phyloP scores from a whole-genome alignment of 2,888 invertebrate genomes.

The Ennomos erosarius region DNA sequence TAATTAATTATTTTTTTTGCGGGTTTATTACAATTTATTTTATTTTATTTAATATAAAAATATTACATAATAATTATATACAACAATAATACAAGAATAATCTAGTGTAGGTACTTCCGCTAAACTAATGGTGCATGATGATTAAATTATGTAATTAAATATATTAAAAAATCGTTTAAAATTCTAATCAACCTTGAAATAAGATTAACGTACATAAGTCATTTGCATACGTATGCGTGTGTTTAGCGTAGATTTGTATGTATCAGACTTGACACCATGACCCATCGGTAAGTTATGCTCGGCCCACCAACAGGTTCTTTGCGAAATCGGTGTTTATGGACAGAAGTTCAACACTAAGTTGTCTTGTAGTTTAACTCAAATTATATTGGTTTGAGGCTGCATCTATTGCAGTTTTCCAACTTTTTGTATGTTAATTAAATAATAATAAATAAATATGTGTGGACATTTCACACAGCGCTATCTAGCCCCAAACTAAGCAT shows the following conservation, averaged over 20 bases:
- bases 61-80: no score
- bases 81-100: no score
- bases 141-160: no score
- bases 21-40: no score
- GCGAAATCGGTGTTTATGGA: conserved; percentile 15
- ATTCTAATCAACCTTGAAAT: conserved; percentile 32
- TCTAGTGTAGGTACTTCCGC: no score
- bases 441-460: no score
- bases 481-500: no score
- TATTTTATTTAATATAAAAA: no score
- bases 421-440: no score
- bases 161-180: neutral
- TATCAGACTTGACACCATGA: conserved; percentile 21
- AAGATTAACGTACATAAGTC: conserved; percentile 11
- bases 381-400: neutral
- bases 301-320: conserved; percentile 25
- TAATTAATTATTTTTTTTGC: no score
- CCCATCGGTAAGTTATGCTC: conserved; percentile 21
- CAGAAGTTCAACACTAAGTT: conserved; percentile 2
- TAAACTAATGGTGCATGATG: no score
- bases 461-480: no score
- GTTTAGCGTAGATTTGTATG: conserved; percentile 17
- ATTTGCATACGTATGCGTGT: conserved; percentile 28
- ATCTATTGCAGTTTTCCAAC: neutral
- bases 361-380: neutral